These are phyloP conservation scores for Drosophila mayaguana DNA, from an alignment of 2,888 invertebrate species.

Conservation along the genomic window DNA sequence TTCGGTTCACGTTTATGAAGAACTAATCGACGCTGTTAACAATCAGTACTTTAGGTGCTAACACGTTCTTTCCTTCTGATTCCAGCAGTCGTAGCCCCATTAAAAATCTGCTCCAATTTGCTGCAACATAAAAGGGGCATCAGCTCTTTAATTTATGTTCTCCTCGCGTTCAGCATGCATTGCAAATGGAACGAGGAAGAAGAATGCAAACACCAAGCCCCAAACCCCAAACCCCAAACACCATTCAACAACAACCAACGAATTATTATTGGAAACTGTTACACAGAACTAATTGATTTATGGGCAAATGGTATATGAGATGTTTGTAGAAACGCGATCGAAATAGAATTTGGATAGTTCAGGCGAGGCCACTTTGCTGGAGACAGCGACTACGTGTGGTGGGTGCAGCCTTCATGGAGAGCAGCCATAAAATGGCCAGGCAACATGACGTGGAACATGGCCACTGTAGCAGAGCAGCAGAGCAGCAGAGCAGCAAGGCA, in stretches of 20 bases:
- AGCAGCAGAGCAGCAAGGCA: background rate
- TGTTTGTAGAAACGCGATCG: constrained; percentile 40
- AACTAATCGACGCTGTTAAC: constrained; percentile 11
- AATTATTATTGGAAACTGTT: constrained; percentile 55
- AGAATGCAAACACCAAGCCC: constrained; percentile 9
- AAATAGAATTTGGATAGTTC: constrained; percentile 38
- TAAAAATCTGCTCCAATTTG: constrained; percentile 57
- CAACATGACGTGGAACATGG: constrained; percentile 56
- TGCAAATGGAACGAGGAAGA: constrained; percentile 20
- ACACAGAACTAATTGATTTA: constrained; percentile 71
- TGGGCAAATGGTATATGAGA: constrained; percentile 49
- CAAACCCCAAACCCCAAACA: background rate
- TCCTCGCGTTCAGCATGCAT: constrained; percentile 52
- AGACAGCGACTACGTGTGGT: constrained; percentile 30
- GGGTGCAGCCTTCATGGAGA: constrained; percentile 52
- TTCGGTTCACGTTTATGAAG: too few relatives aligned
- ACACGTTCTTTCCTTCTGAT: constrained; percentile 41
- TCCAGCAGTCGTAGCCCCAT: constrained; percentile 32
- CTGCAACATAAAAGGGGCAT: constrained; percentile 67
- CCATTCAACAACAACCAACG: constrained; percentile 4
- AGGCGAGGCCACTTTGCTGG: constrained; percentile 4
- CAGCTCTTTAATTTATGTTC: constrained; percentile 60
- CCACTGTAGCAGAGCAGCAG: constrained; percentile 11
- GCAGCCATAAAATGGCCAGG: constrained; percentile 46
- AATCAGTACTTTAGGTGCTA: constrained; percentile 34